phyloP scores from a whole-genome alignment of 2,888 invertebrate species.

The Palloptera scutellata region DNA sequence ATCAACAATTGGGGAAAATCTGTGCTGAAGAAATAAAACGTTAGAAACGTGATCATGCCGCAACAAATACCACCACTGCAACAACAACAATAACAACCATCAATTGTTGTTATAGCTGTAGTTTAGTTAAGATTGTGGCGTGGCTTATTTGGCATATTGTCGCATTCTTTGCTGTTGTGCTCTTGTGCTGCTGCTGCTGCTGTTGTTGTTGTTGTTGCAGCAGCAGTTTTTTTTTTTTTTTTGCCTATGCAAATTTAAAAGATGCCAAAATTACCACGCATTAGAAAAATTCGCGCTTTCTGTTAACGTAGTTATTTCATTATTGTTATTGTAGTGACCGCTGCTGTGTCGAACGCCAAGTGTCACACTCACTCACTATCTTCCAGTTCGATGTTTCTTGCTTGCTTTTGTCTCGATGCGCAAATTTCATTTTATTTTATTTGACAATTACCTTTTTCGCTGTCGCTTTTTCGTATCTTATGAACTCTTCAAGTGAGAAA shows the following conservation, averaged over 20 bases:
- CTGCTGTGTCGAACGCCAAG: too few species aligned
- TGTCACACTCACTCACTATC: too few species aligned
- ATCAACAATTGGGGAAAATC: not conserved
- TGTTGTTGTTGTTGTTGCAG: not conserved
- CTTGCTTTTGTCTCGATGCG: too few species aligned
- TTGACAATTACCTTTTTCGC: too few species aligned
- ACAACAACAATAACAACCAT: too few species aligned
- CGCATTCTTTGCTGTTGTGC: not conserved
- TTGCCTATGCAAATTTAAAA: constrained; percentile 17
- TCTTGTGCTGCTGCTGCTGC: constrained; percentile 1
- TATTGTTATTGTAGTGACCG: too few species aligned
- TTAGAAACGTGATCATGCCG: constrained; percentile 9
- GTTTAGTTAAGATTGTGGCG: not conserved
- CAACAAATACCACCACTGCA: too few species aligned
- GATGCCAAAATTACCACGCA: constrained; percentile 24
- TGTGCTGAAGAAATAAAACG: constrained; percentile 17
- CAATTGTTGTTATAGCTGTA: constrained; percentile 4
- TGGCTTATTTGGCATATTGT: not conserved
- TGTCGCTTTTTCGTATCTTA: too few species aligned
- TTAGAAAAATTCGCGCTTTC: constrained; percentile 16
- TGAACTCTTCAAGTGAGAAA: too few species aligned
- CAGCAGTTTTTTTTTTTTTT: constrained; percentile 5
- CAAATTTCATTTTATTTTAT: too few species aligned
- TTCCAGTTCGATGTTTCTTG: too few species aligned
- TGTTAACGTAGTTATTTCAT: too few species aligned